phyloP scores from a whole-genome alignment of 2,888 invertebrate species.

The Pomacea canaliculata region DNA sequence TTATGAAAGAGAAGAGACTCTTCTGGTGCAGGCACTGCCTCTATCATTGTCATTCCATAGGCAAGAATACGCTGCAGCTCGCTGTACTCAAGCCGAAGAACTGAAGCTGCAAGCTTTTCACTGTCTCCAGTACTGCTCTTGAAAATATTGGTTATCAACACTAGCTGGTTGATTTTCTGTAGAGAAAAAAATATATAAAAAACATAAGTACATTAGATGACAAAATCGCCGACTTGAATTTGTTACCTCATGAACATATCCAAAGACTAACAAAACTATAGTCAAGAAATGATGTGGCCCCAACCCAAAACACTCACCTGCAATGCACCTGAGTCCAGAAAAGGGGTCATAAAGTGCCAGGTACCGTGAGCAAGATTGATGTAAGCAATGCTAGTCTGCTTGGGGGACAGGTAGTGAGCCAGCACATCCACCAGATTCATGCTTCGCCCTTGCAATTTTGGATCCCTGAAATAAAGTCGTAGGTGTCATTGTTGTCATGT shows the following conservation, averaged over 20 bases:
- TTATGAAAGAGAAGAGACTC: slow-evolving; percentile 15
- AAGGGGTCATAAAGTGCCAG: slow-evolving; percentile 20
- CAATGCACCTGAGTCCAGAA: slow-evolving; percentile 21
- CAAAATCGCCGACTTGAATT: too few species aligned
- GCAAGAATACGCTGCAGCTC: slow-evolving; percentile 22
- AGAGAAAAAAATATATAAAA: neutral
- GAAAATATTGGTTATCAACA: slow-evolving; percentile 14
- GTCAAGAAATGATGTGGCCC: too few species aligned
- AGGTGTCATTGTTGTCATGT: too few species aligned
- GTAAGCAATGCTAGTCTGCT: slow-evolving; percentile 13
- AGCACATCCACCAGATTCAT: slow-evolving; percentile 13
- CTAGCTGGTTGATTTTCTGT: slow-evolving; percentile 23
- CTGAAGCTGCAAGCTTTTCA: slow-evolving; percentile 5
- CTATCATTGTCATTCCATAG: slow-evolving; percentile 9
- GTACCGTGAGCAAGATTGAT: slow-evolving; percentile 11
- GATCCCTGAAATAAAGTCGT: too few species aligned
- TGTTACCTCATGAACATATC: too few species aligned
- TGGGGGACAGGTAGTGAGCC: neutral
- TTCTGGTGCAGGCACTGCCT: slow-evolving; percentile 5
- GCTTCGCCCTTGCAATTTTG: neutral
- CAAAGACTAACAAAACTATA: too few species aligned
- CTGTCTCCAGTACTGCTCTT: neutral
- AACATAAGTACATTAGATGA: too few species aligned
- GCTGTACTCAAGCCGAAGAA: slow-evolving; percentile 21
- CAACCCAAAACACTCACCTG: slow-evolving; percentile 9